Percentiles rank a stretch among this genome's conserved stretches.
phyloP scores from a whole-genome alignment of 2,888 invertebrate genomes.

The Rutpela maculata region DNA sequence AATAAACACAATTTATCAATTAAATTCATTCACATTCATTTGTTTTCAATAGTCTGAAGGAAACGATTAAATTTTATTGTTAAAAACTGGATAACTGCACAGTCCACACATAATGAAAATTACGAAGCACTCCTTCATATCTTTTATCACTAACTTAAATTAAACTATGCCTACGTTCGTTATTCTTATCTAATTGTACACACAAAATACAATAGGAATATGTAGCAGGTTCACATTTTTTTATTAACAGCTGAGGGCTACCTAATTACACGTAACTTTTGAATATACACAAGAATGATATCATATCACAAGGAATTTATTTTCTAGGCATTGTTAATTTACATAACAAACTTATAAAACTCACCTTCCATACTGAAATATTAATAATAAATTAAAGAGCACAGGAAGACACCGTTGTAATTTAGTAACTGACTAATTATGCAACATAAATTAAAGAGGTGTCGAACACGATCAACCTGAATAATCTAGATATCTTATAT shows the following conservation, averaged over 20 bases:
- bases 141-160: background rate
- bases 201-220: constrained; percentile 8
- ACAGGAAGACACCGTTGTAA: background rate
- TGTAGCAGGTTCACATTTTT: background rate
- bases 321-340: no score
- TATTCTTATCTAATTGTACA: constrained; percentile 32
- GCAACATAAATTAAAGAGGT: background rate
- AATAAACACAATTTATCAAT: constrained; percentile 19
- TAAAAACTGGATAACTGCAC: constrained; percentile 16
- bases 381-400: no score
- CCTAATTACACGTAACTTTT: no score
- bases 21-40: constrained; percentile 26
- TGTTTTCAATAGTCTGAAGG: background rate
- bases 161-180: constrained; percentile 4
- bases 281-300: no score
- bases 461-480: background rate
- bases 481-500: background rate
- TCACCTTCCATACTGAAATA: background rate
- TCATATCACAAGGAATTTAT: no score
- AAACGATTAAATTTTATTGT: background rate
- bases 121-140: background rate
- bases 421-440: background rate
- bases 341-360: background rate
- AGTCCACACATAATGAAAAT: constrained; percentile 9
- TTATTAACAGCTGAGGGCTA: no score